These are phyloP conservation scores for Noctilio leporinus DNA, from an alignment of 2,113 vertebrate species.

Conservation along the genomic window DNA sequence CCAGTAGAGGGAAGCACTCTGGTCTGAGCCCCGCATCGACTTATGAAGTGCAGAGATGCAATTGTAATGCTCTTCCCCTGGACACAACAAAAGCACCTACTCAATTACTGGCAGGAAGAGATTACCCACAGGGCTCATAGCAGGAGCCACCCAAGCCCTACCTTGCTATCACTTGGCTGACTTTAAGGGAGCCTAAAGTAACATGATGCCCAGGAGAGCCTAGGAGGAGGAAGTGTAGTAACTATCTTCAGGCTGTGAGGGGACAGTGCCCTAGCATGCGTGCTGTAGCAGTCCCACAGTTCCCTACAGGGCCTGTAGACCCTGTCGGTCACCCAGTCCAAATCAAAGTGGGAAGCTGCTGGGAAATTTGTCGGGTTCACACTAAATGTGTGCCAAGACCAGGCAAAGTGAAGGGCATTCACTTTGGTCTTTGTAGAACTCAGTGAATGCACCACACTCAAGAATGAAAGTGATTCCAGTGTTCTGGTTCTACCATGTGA, in stretches of 20 bases:
- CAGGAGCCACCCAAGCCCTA: not conserved
- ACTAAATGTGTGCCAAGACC: not conserved
- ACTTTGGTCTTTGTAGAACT: not conserved
- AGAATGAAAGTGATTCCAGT: not conserved
- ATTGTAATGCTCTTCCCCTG: slow-evolving; percentile 98
- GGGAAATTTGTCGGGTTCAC: too few species aligned
- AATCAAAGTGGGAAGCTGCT: not conserved
- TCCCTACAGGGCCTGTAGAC: not conserved
- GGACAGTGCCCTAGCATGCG: accelerated
- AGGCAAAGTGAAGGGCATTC: too few species aligned
- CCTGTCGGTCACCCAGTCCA: not conserved
- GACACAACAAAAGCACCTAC: not conserved
- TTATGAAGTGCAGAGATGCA: slow-evolving; percentile 97
- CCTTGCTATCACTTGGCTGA: not conserved
- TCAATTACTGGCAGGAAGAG: not conserved
- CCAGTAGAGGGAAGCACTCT: slow-evolving; percentile 96
- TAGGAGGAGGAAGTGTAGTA: not conserved
- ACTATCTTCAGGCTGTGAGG: not conserved
- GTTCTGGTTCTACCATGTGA: not conserved
- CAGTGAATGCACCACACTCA: not conserved
- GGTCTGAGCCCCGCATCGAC: slow-evolving; percentile 95
- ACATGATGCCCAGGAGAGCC: not conserved
- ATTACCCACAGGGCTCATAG: not conserved
- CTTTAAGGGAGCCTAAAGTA: not conserved
- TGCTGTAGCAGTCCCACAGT: not conserved